Evolutionary conservation across 2,888 invertebrate species (phyloP), one percentile per base, ranked within the genome.

Genomic region (Meiosimyza decipiens): DNA sequence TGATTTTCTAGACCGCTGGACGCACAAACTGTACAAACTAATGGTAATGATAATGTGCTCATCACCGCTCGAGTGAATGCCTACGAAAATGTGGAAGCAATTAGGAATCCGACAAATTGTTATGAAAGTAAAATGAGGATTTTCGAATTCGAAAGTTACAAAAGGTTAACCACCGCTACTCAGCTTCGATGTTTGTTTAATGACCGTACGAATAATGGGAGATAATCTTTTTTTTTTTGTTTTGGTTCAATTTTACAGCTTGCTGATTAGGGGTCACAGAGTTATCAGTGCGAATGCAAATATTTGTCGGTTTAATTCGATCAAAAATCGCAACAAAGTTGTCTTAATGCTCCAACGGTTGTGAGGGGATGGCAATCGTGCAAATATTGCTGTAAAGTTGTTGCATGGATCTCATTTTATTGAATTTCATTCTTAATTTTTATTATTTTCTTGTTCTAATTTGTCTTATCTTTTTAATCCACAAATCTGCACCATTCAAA

Each of bases 81-180:
- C 13, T 9, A 15, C 12, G 16, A 22, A 28, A 18, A 12, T 22
- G 59, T 22, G 22, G n/a, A 59, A 22, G 50, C 18, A 64, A 64
- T 49, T 64, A 64, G 33, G 50, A 13, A 51, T 12, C 13, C 28
- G 57, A 67, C 67, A 55, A 57, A 67, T 67, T 67, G 47, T 16
- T 40, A 47, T 57, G 47, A 67, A 57, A 47, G 66, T 67, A 57
- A 57, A 67, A 67, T 40, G 54, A 67, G 47, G 54, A 67, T 40
- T 50, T 64, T 13, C 57, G 28, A 57, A 28, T 28, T 57, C 40
- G 40, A 40, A 40, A 40, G 6, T n/a, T 50, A 18, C 64, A 18
- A 47, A 67, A 55, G 67, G 67, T 67, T 67, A 67, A 67, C 47
- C 16, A 57, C 47, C 57, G 49, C 49, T 55, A 13, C 47, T 16